These are phyloP conservation scores for Pyralis farinalis DNA, from an alignment of 2,888 invertebrate genomes.

Conservation along the genomic window DNA sequence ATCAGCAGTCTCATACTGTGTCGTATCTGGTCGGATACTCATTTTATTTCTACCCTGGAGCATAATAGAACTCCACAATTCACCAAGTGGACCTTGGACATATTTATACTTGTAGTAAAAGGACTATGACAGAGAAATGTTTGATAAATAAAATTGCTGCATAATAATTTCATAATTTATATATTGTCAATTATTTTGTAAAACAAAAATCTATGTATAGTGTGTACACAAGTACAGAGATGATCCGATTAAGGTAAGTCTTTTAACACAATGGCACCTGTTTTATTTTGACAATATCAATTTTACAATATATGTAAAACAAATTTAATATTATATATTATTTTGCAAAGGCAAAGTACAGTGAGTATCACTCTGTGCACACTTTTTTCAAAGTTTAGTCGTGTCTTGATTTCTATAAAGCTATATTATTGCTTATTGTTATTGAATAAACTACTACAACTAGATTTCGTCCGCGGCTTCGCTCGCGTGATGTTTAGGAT, in stretches of 20 bases:
- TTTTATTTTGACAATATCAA: conserved; percentile 1
- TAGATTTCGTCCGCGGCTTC: too few species aligned
- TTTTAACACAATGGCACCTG: conserved; percentile 24
- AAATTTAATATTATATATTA: background rate
- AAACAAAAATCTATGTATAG: background rate
- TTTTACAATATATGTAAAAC: background rate
- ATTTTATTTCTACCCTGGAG: too few species aligned
- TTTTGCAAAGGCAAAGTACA: conserved; percentile 9
- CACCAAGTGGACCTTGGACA: too few species aligned
- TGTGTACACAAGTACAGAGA: background rate
- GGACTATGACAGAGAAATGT: too few species aligned
- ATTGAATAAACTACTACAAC: background rate
- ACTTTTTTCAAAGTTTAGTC: background rate
- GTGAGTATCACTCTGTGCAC: background rate
- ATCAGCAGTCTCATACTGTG: too few species aligned
- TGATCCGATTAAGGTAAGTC: background rate
- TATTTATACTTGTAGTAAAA: too few species aligned
- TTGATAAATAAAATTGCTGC: background rate
- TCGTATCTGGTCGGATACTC: too few species aligned
- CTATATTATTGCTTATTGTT: conserved; percentile 1
- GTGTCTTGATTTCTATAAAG: conserved; percentile 1
- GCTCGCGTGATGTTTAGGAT: too few species aligned
- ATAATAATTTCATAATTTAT: background rate
- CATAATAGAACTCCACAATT: too few species aligned
- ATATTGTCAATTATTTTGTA: conserved; percentile 4